Base-by-base conservation (phyloP, 1,140 invertebrate species). In the Ladona fulva region DNA sequence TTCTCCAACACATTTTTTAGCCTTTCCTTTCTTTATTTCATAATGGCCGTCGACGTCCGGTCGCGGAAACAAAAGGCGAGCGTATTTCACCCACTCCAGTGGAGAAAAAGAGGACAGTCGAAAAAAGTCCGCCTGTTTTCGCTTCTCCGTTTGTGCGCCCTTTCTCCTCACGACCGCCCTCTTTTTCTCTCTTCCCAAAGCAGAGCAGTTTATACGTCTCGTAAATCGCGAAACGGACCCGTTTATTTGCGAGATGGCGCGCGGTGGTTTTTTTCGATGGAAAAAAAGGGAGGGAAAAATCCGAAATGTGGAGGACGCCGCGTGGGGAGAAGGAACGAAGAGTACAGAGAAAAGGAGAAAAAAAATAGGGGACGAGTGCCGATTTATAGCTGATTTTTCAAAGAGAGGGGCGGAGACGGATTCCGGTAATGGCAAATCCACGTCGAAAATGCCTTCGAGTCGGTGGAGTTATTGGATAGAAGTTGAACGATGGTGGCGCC, bases 21-120 rank as follows among this genome's bases (percentile, higher is more conserved):
- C 52, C 52, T 66, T 22, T 66, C 52, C 52, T 66, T 66, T 66
- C 52, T 66, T 66, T 66, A 66, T 66, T 66, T 66, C 52, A 66
- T 66, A 66, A 66, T 66, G 52, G 52, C 52, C 52, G 52, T 66
- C 52, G 52, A 66, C 52, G 52, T 66, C 52, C 52, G 52, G 52
- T 22, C 16, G 52, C 52, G 52, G 52, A 66, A 66, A 66, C 52
- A 66, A 66, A 66, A 66, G 52, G 52, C 52, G 52, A 66, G 52
- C 52, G 52, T 66, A 66, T 66, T 66, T 66, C 52, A 66, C 52
- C n/a, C 52, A 16, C 52, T 66, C 52, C 52, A 66, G 14, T 12
- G 52, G 52, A 66, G 52, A 66, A 22, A 66, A 22, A 66, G n/a
- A 66, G 52, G 29, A 37, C 29, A 37, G 29, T 37, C 29, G 29